phyloP scores from a whole-genome alignment of 2,797 vertebrate species.

The Atherinosoma microstoma region DNA sequence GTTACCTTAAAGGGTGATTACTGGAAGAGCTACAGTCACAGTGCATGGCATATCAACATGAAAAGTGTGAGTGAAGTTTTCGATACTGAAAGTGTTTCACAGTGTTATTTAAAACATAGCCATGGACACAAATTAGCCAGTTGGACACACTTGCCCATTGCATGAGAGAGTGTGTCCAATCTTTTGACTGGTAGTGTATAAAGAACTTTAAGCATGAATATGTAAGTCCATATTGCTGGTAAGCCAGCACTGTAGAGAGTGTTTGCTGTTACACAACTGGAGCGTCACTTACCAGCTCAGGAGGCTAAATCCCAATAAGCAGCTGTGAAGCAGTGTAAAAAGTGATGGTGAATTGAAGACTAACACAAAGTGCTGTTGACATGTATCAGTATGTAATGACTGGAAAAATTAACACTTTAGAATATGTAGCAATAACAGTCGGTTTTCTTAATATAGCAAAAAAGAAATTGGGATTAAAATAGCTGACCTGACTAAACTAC shows the following conservation, averaged over 20 bases:
- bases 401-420: not conserved
- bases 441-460: not conserved
- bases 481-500: not conserved
- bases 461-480: not conserved
- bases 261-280: not conserved
- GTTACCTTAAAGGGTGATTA: not conserved
- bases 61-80: not conserved
- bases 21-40: not conserved
- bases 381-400: not conserved
- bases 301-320: not conserved
- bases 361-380: not conserved
- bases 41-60: not conserved
- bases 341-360: not conserved
- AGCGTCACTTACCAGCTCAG: not conserved
- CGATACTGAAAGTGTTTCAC: not conserved
- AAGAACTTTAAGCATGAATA: not conserved
- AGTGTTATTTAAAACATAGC: not conserved
- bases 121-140: too few species aligned
- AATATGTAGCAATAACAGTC: not conserved
- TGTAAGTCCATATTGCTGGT: not conserved
- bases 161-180: too few species aligned
- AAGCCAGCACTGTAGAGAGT: not conserved
- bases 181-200: not conserved
- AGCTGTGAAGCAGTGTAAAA: not conserved
- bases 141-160: too few species aligned